These are phyloP conservation scores for Rhynchonema sp. DNA, from an alignment of 2,888 invertebrate species.

Conservation along the genomic window DNA sequence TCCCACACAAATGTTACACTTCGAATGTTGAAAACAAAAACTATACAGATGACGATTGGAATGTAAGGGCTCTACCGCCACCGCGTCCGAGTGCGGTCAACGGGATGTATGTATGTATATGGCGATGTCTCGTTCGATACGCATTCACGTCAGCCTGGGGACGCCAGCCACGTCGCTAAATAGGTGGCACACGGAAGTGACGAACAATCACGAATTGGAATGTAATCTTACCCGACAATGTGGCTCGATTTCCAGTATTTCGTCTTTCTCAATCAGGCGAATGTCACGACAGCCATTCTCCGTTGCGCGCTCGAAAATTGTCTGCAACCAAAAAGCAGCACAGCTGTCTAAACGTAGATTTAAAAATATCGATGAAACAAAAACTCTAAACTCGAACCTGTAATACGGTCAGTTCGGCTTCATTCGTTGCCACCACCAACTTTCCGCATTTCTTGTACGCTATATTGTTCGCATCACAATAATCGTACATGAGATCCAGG, in stretches of 20 bases:
- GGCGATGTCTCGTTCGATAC: too few species aligned
- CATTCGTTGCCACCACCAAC: constrained; percentile 28
- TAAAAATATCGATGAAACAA: not conserved
- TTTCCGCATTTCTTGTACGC: constrained; percentile 88
- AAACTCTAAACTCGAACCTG: constrained; percentile 9
- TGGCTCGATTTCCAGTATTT: constrained; percentile 61
- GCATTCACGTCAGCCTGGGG: too few species aligned
- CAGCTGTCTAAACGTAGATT: too few species aligned
- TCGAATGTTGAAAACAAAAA: too few species aligned
- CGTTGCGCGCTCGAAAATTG: constrained; percentile 56
- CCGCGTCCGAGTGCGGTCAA: too few species aligned
- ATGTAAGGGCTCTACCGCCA: too few species aligned
- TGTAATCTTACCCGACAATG: constrained; percentile 52
- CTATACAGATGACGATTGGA: too few species aligned
- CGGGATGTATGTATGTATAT: too few species aligned
- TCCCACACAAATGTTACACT: too few species aligned
- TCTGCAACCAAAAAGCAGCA: constrained; percentile 27
- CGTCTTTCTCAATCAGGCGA: constrained; percentile 46
- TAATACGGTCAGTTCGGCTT: constrained; percentile 16
- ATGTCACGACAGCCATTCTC: constrained; percentile 71
- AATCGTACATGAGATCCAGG: not conserved
- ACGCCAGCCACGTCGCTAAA: too few species aligned
- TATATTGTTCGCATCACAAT: constrained; percentile 53
- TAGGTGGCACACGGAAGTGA: too few species aligned
- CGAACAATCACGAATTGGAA: too few species aligned